phyloP scores from a whole-genome alignment of 2,888 invertebrate species.

The Tuberolachnus salignus region DNA sequence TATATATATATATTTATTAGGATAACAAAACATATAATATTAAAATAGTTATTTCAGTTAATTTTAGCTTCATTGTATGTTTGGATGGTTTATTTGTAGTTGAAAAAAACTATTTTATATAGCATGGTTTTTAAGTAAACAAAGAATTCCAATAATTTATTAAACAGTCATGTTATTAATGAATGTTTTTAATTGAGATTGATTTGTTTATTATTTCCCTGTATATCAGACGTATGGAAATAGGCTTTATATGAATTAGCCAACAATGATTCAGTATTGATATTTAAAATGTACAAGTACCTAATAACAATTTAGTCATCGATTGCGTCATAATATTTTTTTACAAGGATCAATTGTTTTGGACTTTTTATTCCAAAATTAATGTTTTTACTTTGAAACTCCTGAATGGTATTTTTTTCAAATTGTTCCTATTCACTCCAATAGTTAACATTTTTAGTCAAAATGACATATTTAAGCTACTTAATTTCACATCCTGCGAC shows the following conservation, averaged over 20 bases:
- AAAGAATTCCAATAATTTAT: conserved; percentile 49
- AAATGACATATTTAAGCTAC: conserved; percentile 42
- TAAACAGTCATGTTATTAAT: conserved; percentile 35
- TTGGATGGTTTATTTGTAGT: conserved; percentile 39
- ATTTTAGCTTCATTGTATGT: conserved; percentile 17
- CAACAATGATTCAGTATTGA: background rate
- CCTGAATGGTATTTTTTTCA: background rate
- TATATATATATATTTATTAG: conserved; percentile 42
- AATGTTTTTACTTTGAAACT: conserved; percentile 36
- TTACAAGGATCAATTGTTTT: conserved; percentile 37
- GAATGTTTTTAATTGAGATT: conserved; percentile 19
- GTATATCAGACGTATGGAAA: background rate
- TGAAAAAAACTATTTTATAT: conserved; percentile 27
- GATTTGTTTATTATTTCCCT: conserved; percentile 27
- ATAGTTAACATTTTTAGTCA: conserved; percentile 39
- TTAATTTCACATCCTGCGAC: conserved; percentile 41
- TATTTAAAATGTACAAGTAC: conserved; percentile 17
- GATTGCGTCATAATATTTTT: conserved; percentile 29
- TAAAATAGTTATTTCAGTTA: conserved; percentile 40
- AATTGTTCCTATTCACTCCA: conserved; percentile 49
- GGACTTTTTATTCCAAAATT: conserved; percentile 36
- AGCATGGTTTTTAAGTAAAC: conserved; percentile 25
- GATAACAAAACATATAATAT: conserved; percentile 33
- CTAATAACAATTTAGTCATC: background rate
- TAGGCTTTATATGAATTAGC: conserved; percentile 18